Evolutionary conservation across 1,140 invertebrate species (phyloP), one percentile per base, ranked within the genome.

Genomic region (Meteorus sp.): DNA sequence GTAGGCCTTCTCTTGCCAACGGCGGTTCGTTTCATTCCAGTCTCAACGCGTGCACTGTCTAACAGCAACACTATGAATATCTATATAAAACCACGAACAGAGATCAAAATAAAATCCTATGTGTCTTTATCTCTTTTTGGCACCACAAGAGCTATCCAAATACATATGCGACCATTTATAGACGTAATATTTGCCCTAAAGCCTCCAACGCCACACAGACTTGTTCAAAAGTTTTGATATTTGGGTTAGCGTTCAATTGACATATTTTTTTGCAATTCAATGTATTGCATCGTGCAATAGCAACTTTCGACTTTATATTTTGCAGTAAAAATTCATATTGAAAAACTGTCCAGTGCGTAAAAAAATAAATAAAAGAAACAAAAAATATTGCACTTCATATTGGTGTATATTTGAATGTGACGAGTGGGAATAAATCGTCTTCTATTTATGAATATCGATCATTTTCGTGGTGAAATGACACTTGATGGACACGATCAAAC

Each of bases 1-100:
- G n/a, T n/a, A n/a, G n/a, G n/a, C n/a, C n/a, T n/a, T n/a, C n/a
- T n/a, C 9, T 59, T 50, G 70, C 76, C 69, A 27, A 58, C 50
- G 72, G 77, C 72, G 60, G 71, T 75, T 73, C 70, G 72, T 75
- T 79, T 79, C 75, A 78, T 79, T 78, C 73, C 61, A 69, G 72
- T 75, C 78, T 79, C 75, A 78, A 78, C 77, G 73, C 61, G 6
- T 11, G 29, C 11, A 7, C 11, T 33, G 29, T 33, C 6, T 6
- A 33, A 11, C 29, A 33, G 29, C 11, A 33, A 33, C 29, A 33
- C 29, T 7, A 33, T 6, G 11, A 7, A 33, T 33, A 7, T 7
- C 11, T 9, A 9, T 3, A 9, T 3, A 8, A 3, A 27, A 22
- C 15, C 3, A 22, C 3, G 17, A 22, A 4, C 62, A 62, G 60